Base-by-base conservation (phyloP, 53 echinoderm and acorn worm genomes). In the Echinarachnius parma region DNA sequence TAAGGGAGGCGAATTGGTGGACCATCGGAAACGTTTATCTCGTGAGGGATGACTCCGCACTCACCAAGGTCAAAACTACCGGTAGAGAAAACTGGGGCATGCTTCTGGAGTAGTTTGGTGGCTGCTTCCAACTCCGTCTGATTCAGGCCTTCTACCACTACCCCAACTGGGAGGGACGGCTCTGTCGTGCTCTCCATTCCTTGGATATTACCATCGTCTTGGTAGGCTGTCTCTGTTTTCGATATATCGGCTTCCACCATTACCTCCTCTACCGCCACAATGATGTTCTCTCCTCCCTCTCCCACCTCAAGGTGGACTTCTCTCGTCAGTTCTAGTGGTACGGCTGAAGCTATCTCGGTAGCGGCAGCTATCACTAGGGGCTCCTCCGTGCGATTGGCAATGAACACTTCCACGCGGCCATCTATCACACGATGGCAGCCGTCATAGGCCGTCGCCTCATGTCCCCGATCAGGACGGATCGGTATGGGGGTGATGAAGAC, bases 1-100 rank as follows among this genome's bases (percentile, higher is more conserved):
- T 78, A 78, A n/a, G 78, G 78, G 1, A 78, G 30, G 15, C 54
- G 25, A 26, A 79, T 67, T 2, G 50, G 49, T 37, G 53, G 64
- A 1, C 66, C 79, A 27, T 53, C 65, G 13, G 15, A 4, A 9
- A 66, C n/a, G 9, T 16, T 1, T n/a, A 79, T 66, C 22, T 65
- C 18, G 32, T 79, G 66, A 2, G 66, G 66, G 0, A 79, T 66
- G 11, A 65, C 4, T 16, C 37, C 57, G 61, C 81, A 81, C 18
- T 44, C 39, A 4, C 79, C 81, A 8, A 61, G 60, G 61, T 81
- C 62, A 48, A 30, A 81, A 2, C 33, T 27, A 9, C 39, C 81
- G 34, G 21, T 70, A 0, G 72, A 79, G 32, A 79, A 79, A 4
- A 53, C 59, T 3, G 5, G 27, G 9, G 20, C 4, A 31, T 79